Base-by-base conservation (phyloP, 1,140 invertebrate species). In the Gonioctena quinquepunctata region DNA sequence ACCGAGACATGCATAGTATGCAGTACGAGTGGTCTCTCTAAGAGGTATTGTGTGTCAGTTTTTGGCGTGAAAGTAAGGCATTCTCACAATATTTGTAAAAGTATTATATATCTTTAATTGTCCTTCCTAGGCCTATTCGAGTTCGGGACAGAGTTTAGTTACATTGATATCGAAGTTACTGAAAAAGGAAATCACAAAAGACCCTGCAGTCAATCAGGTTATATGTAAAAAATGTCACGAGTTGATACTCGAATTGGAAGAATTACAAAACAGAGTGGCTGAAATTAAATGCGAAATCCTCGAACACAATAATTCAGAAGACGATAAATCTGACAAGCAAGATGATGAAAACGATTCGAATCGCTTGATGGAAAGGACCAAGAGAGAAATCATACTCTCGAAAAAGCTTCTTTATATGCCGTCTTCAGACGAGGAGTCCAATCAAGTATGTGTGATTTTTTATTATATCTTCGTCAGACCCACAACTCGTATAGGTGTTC, bases 211-310 rank as follows among this genome's bases (percentile, higher is more conserved):
- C 76, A 87, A 86, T 19, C 77, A 81, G 57, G 79, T 89, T 21
- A 79, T 90, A 18, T 91, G 89, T 78, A 89, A 88, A 80, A 90
- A 90, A 73, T 91, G 90, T 76, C 90, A 83, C 72, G 88, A 88
- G 80, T 76, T 88, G 25, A 84, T 89, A 59, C 85, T 86, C 71
- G 89, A 91, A 84, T 83, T 87, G 28, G 88, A 90, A 73, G 88
- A 89, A 73, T 74, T 90, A 50, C 84, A 89, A 77, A 82, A 68
- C 11, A 71, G 79, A 50, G 54, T 76, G 13, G 26, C 27, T 2
- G 77, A 77, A 50, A 79, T 76, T 3, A 80, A 77, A 70, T 66
- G 60, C 8, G 79, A 84, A 59, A 26, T 83, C n/a, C 63, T 74
- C n/a, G 68, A 66, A 13, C 79, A 78, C 33, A 81, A 77, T 63